These are phyloP conservation scores for Lynx canadensis DNA, from an alignment of 2,113 vertebrate species.

Conservation along the genomic window DNA sequence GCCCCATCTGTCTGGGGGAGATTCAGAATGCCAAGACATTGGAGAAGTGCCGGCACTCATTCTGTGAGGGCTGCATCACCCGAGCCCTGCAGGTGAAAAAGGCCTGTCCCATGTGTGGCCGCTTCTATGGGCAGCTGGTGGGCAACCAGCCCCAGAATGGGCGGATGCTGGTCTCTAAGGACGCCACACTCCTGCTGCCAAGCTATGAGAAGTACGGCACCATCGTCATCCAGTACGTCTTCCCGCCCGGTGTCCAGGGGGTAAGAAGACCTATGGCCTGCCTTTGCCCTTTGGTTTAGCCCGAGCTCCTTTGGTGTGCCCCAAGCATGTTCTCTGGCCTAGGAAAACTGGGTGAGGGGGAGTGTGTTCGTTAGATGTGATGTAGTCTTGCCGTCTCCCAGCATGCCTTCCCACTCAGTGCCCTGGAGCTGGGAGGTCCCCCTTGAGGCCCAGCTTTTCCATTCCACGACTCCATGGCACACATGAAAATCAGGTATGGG, in stretches of 20 bases:
- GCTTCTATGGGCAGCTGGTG: constrained; percentile 95
- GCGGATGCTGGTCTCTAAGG: constrained; percentile 94
- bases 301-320: neutral
- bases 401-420: neutral
- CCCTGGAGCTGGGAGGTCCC: neutral
- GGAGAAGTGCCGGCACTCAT: constrained; percentile 94
- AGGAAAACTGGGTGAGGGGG: neutral
- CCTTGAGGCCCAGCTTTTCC: constrained; percentile 21
- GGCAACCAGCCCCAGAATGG: constrained; percentile 97
- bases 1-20: constrained; percentile 97
- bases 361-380: neutral
- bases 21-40: constrained; percentile 93
- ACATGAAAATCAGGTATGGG: neutral
- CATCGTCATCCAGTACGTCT: constrained; percentile 97
- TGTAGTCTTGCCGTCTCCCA: neutral
- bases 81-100: constrained; percentile 95
- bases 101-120: constrained; percentile 95
- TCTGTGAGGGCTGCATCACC: constrained; percentile 94
- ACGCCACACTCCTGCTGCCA: constrained; percentile 92
- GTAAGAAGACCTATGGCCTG: constrained; percentile 61
- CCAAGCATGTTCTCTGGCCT: neutral
- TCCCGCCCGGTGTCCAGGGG: constrained; percentile 91
- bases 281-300: neutral
- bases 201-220: constrained; percentile 95
- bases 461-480: neutral